Evolutionary conservation across 2,113 vertebrate genomes (phyloP).

Genomic region (Lepus europaeus): DNA sequence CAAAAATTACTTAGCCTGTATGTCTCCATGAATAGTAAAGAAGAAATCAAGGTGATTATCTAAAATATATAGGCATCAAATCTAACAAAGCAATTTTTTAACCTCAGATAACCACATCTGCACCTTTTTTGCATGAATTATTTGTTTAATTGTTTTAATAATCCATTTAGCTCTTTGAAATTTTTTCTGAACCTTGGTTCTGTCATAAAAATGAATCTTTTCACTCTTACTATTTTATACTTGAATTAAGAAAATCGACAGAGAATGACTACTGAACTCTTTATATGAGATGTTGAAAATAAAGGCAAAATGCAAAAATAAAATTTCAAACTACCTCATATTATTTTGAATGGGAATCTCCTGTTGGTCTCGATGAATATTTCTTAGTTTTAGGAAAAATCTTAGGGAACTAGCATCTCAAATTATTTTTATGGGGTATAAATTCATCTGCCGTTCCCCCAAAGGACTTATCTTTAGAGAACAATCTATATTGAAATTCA

Average conservation of each 20-base stretch:
- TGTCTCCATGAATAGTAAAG: slow-evolving; percentile 41
- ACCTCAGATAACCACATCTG: background rate
- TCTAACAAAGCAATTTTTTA: background rate
- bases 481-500: slow-evolving; percentile 9
- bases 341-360: background rate
- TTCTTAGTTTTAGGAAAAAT: slow-evolving; percentile 43
- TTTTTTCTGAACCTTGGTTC: slow-evolving; percentile 17
- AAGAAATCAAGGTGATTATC: slow-evolving; percentile 58
- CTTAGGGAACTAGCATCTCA: background rate
- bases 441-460: background rate
- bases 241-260: slow-evolving; percentile 1
- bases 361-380: background rate
- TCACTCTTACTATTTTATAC: background rate
- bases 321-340: background rate
- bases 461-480: slow-evolving; percentile 43
- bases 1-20: slow-evolving; percentile 46
- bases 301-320: slow-evolving; percentile 41
- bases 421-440: background rate
- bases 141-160: background rate
- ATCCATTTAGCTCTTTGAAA: background rate
- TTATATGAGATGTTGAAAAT: background rate
- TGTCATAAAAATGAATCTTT: slow-evolving; percentile 17
- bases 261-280: background rate
- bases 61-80: slow-evolving; percentile 1
- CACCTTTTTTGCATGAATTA: slow-evolving; percentile 20